These are phyloP conservation scores for Ptychobarbus kaznakovi DNA, from an alignment of 2,797 vertebrate genomes.

Conservation along the genomic window DNA sequence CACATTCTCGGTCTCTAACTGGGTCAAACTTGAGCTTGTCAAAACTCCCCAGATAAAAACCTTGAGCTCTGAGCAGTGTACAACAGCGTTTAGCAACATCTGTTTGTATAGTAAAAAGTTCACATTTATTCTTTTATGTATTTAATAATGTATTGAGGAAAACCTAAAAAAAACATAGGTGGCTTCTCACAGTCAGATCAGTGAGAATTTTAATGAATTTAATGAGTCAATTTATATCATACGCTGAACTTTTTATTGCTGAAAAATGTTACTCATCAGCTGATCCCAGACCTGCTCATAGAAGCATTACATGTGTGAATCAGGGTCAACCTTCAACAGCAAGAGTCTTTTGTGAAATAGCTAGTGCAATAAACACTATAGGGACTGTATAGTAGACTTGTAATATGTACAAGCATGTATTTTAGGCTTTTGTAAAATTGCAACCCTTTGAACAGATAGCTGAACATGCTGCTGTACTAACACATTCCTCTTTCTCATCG, in stretches of 20 bases:
- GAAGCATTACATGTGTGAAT: constrained; percentile 32
- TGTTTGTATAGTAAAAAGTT: constrained; percentile 1
- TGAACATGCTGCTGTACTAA: constrained; percentile 55
- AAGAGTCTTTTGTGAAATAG: constrained; percentile 59
- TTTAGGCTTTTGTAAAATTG: constrained; percentile 60
- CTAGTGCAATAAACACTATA: constrained; percentile 82
- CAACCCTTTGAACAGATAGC: constrained; percentile 51
- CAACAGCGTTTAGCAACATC: constrained; percentile 11
- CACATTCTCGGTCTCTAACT: constrained; percentile 22
- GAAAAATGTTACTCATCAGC: neutral
- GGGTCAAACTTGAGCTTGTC: constrained; percentile 31
- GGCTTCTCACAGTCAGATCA: constrained; percentile 6
- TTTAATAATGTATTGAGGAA: constrained; percentile 16
- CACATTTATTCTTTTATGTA: neutral
- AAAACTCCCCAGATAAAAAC: constrained; percentile 7
- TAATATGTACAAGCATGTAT: constrained; percentile 74
- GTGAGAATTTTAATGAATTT: constrained; percentile 12
- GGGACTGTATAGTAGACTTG: constrained; percentile 81
- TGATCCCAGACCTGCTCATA: constrained; percentile 15
- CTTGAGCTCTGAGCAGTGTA: constrained; percentile 1
- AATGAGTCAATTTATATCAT: neutral
- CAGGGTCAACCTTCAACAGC: constrained; percentile 48
- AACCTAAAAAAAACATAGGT: constrained; percentile 9
- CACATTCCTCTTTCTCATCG: constrained; percentile 67
- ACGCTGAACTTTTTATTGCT: constrained; percentile 19